Evolutionary conservation across 2,113 vertebrate genomes (phyloP), one percentile per base, ranked within the genome.

Genomic region (Atherinomorus stipes): DNA sequence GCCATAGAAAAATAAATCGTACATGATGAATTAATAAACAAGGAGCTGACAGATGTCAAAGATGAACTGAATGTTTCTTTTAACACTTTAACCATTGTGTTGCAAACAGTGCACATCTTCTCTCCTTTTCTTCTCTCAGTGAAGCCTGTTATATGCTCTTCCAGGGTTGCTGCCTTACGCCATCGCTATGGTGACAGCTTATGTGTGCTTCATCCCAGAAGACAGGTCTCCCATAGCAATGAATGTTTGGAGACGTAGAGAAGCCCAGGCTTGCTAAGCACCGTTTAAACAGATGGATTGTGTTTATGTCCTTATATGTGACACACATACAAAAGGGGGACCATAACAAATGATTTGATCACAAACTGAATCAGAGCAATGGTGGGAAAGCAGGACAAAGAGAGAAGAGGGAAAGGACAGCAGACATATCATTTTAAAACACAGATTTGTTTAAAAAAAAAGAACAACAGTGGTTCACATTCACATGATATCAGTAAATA

Each of bases 171-270:
- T 26, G 34, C 71, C 64, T 74, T 57, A 76, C 11, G 57, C 54
- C 68, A 51, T 92, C 78, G 2, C 85, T 59, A 84, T 80, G 85
- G 88, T 18, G 56, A 90, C 78, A 31, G 60, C 15, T 77, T 60
- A 34, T 11, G 75, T 79, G 3, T 73, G 71, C 70, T 77, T 85
- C 58, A 37, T 87, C 88, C 82, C 85, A 59, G 44, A 65, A 71
- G 81, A 87, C 66, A 9, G 10, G 23, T 80, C 71, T 83, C 83
- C 88, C 80, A 78, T 83, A 69, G 85, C 82, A 76, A 91, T 82
- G 71, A 67, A 66, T 83, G 76, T 50, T 68, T 64, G 53, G 45
- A 47, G 67, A 65, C 0, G 22, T 49, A 44, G 18, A 12, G 11
- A 42, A 58, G 50, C 25, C 28, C 53, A 37, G 31, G 28, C 23